These are phyloP conservation scores for Corythucha ciliata DNA, from an alignment of 2,888 invertebrate genomes.

Conservation along the genomic window DNA sequence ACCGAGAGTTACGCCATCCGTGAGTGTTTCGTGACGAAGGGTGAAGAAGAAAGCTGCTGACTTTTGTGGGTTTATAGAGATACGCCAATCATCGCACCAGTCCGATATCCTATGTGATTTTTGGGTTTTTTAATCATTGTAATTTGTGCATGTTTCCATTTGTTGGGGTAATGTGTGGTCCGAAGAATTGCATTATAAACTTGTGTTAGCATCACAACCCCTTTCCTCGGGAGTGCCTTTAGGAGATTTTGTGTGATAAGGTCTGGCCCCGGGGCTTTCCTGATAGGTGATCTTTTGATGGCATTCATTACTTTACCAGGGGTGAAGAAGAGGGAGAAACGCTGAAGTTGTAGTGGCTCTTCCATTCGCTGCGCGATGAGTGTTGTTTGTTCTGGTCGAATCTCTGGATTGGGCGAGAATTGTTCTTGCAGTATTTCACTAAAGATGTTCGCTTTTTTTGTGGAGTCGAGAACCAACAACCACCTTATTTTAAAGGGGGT, in stretches of 20 bases:
- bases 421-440: background rate
- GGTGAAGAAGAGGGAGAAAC: background rate
- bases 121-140: conserved; percentile 24
- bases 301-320: conserved; percentile 3
- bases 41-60: conserved; percentile 4
- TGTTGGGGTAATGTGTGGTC: conserved; percentile 32
- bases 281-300: conserved; percentile 5
- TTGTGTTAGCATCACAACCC: conserved; percentile 30
- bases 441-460: conserved; percentile 7
- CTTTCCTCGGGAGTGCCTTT: conserved; percentile 34
- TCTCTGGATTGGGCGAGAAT: conserved; percentile 3
- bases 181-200: conserved; percentile 34
- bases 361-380: background rate
- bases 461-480: conserved; percentile 1
- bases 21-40: background rate
- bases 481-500: background rate
- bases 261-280: conserved; percentile 34
- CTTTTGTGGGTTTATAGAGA: conserved; percentile 5
- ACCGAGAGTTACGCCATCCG: background rate
- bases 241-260: conserved; percentile 33
- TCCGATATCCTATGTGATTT: background rate
- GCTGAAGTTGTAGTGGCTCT: conserved; percentile 2
- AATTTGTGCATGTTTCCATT: conserved; percentile 34
- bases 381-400: background rate
- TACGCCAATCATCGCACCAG: conserved; percentile 10